Conservation (phyloP, 2,113 vertebrate species). For the Tor tambroides region DNA sequence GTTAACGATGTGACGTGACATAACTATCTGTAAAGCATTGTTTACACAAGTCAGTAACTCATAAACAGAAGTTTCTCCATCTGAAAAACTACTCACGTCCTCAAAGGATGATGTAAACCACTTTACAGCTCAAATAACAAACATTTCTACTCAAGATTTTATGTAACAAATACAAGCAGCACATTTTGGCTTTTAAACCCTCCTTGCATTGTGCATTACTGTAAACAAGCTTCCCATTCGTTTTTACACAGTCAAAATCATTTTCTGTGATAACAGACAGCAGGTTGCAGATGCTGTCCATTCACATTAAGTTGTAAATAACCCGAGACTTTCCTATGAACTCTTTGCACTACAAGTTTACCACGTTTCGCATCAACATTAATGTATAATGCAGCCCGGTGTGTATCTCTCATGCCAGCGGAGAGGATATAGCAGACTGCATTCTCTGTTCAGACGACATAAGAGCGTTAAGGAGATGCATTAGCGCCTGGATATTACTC, state of each 20-base stretch:
- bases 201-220: not conserved
- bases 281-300: not conserved
- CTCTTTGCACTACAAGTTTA: not conserved
- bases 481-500: conserved; percentile 49
- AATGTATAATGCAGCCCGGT: not conserved
- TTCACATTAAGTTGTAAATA: not conserved
- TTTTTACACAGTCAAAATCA: not conserved
- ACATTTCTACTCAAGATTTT: not conserved
- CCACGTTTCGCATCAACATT: not conserved
- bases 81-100: not conserved
- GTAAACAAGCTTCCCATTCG: not conserved
- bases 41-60: not conserved
- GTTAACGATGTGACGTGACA: no score
- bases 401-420: not conserved
- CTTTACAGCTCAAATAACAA: not conserved
- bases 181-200: not conserved
- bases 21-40: not conserved
- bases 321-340: not conserved
- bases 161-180: not conserved
- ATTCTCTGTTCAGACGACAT: not conserved
- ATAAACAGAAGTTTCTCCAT: not conserved
- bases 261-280: not conserved
- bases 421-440: not conserved
- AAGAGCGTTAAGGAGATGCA: conserved; percentile 30
- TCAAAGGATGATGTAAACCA: not conserved